These are phyloP conservation scores for Onychomys leucogaster DNA, from an alignment of 2,797 vertebrate species.

Conservation along the genomic window DNA sequence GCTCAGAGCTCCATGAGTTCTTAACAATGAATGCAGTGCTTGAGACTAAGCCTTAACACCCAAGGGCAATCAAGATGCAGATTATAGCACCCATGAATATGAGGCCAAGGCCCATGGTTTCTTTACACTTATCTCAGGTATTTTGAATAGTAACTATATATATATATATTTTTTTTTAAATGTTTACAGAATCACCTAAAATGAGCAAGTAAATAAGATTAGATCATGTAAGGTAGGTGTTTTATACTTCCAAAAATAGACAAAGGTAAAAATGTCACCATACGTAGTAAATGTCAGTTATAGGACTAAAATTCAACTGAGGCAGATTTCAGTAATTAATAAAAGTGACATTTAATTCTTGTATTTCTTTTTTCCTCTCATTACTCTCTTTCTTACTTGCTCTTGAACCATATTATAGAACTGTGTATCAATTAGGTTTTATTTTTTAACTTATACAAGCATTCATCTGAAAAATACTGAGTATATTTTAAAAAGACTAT, in stretches of 20 bases:
- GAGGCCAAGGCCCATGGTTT: not conserved
- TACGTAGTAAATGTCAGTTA: not conserved
- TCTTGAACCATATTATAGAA: slow-evolving; percentile 1
- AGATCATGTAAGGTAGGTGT: not conserved
- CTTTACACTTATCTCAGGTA: not conserved
- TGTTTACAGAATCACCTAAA: not conserved
- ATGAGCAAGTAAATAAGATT: not conserved
- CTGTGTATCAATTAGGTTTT: not conserved
- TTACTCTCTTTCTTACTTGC: not conserved
- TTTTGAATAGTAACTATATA: not conserved
- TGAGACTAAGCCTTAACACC: not conserved
- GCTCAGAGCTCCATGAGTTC: too few species aligned
- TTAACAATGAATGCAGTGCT: not conserved
- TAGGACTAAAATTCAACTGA: not conserved
- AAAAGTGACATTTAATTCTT: slow-evolving; percentile 8
- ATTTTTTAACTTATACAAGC: slow-evolving; percentile 29
- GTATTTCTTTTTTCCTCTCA: not conserved
- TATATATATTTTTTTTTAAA: not conserved
- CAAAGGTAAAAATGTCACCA: not conserved
- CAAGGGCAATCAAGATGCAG: not conserved
- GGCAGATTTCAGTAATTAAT: slow-evolving; percentile 7
- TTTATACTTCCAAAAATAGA: not conserved
- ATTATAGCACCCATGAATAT: not conserved
- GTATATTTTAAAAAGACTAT: not conserved
- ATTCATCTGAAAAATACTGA: slow-evolving; percentile 48